A percentile compares a stretch with the other conserved stretches of the same genome.
These are phyloP conservation scores for Takifugu bimaculatus DNA, from an alignment of 2,113 vertebrate species.

Conservation along the genomic window DNA sequence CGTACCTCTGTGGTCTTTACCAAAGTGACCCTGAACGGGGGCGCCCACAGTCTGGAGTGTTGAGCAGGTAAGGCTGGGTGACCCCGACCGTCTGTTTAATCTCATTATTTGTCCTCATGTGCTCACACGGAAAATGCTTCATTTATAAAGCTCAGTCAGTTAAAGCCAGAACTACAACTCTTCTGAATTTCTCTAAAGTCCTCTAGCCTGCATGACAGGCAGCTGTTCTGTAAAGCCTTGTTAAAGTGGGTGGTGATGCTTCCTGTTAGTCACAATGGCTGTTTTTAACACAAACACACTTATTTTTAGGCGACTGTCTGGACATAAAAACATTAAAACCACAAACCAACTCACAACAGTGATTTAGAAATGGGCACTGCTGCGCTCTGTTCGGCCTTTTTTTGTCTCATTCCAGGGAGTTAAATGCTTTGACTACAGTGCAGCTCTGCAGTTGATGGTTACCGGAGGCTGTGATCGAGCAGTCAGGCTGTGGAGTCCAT, in stretches of 20 bases:
- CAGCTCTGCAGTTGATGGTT: slow-evolving; percentile 46
- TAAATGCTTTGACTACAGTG: slow-evolving; percentile 60
- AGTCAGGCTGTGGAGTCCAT: slow-evolving; percentile 53
- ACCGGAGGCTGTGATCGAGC: slow-evolving; percentile 39
- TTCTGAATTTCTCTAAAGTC: background rate
- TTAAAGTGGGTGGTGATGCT: slow-evolving; percentile 47
- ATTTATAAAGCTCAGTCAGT: background rate
- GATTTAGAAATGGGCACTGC: background rate
- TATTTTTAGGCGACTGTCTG: slow-evolving; percentile 38
- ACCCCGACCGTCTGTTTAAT: slow-evolving; percentile 23
- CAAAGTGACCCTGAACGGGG: slow-evolving; percentile 39
- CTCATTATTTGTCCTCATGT: background rate
- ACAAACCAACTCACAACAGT: background rate
- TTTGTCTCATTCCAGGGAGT: slow-evolving; percentile 41
- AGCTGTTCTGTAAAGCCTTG: slow-evolving; percentile 16
- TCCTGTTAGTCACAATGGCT: slow-evolving; percentile 37
- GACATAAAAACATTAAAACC: slow-evolving; percentile 35
- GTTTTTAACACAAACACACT: slow-evolving; percentile 15
- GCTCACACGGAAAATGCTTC: background rate
- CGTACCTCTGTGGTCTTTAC: slow-evolving; percentile 47
- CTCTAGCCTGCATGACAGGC: background rate
- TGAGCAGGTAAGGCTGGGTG: slow-evolving; percentile 53
- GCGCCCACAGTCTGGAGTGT: slow-evolving; percentile 48
- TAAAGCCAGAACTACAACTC: slow-evolving; percentile 12
- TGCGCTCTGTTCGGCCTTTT: background rate